These are phyloP conservation scores for Brienomyrus longianalis DNA, from an alignment of 2,113 vertebrate species.

Conservation along the genomic window DNA sequence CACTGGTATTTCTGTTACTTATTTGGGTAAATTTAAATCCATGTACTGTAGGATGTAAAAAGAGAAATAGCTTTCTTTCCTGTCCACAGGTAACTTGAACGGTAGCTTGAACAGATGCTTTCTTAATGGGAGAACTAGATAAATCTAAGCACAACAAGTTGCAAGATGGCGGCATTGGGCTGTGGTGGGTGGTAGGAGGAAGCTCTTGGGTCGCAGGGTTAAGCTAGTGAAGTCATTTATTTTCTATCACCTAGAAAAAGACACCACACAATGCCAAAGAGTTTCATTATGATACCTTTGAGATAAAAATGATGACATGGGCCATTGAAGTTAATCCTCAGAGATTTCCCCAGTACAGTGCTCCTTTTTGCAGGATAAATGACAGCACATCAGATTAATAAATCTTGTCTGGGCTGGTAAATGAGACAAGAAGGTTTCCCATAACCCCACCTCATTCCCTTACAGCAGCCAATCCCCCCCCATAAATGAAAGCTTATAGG, in stretches of 20 bases:
- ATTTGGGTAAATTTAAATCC: background rate
- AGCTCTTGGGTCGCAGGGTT: background rate
- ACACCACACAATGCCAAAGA: background rate
- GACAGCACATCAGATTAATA: slow-evolving; percentile 3
- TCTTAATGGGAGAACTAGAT: background rate
- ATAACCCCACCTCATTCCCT: background rate
- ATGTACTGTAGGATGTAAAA: background rate
- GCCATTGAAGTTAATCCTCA: background rate
- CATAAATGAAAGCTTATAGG: background rate
- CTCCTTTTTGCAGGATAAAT: background rate
- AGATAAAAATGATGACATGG: slow-evolving; percentile 4
- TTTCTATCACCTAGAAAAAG: background rate
- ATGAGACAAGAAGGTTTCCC: background rate
- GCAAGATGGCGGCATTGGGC: background rate
- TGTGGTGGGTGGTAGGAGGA: background rate
- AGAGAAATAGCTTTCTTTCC: background rate
- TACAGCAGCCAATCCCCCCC: background rate
- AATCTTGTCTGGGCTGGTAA: slow-evolving; percentile 1
- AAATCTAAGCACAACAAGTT: background rate
- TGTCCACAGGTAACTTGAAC: background rate
- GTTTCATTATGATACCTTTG: background rate
- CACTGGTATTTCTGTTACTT: background rate
- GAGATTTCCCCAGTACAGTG: background rate
- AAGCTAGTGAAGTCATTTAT: background rate
- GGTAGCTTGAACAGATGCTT: background rate